Conservation (phyloP, 2,888 invertebrate genomes). For the Cosmia trapezina region DNA sequence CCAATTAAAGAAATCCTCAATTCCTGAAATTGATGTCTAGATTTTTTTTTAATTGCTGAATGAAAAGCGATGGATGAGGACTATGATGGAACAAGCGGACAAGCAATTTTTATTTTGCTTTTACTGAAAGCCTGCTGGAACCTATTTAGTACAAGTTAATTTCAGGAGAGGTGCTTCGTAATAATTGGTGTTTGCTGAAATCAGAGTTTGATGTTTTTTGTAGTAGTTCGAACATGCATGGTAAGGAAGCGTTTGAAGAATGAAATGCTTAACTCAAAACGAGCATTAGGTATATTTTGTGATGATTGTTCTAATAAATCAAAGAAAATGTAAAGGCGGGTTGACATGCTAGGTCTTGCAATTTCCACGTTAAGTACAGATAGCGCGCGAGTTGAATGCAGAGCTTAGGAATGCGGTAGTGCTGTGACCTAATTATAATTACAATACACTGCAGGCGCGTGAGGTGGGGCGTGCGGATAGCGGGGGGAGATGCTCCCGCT, state of each 20-base stretch:
- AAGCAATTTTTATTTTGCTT: background rate
- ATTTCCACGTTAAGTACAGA: no score
- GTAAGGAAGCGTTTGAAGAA: background rate
- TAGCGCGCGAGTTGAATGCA: no score
- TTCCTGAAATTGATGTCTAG: background rate
- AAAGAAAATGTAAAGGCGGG: background rate
- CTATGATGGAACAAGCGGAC: no score
- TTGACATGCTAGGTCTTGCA: constrained; percentile 10
- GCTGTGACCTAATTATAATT: no score
- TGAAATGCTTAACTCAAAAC: background rate
- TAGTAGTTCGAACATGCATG: background rate
- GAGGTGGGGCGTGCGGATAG: no score
- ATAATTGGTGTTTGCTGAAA: background rate
- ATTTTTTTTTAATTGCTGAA: background rate
- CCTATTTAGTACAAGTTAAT: background rate
- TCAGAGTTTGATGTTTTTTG: background rate
- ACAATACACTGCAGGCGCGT: no score
- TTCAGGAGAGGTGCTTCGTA: background rate
- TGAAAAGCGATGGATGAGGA: no score
- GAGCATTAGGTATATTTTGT: background rate
- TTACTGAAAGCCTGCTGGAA: background rate
- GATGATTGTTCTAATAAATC: constrained; percentile 4
- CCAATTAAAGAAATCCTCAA: background rate
- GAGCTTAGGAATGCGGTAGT: no score
- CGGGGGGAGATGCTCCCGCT: no score